Percentiles rank a stretch among this genome's conserved stretches.
These are phyloP conservation scores for Catharus ustulatus DNA, from an alignment of 2,797 vertebrate species.

Conservation along the genomic window DNA sequence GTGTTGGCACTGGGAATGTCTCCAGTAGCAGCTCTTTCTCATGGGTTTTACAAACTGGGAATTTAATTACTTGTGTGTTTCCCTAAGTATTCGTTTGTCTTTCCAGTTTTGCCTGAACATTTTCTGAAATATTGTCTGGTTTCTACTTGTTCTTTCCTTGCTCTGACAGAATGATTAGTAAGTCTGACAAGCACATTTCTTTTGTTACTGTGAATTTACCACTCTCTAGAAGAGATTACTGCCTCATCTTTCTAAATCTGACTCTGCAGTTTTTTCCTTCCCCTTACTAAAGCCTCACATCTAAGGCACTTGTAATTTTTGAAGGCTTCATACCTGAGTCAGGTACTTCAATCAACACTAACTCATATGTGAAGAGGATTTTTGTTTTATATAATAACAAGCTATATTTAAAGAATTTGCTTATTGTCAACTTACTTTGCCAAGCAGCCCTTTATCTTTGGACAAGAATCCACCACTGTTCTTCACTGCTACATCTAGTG, in stretches of 20 bases:
- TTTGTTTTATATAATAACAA: background rate
- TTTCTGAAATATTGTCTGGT: background rate
- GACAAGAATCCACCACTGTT: constrained; percentile 93
- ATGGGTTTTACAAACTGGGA: background rate
- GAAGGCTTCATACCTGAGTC: background rate
- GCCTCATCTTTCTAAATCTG: background rate
- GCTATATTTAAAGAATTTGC: background rate
- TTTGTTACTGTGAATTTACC: background rate
- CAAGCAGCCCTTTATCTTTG: constrained; percentile 95
- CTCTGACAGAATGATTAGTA: background rate
- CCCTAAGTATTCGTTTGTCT: background rate
- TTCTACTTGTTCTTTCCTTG: background rate
- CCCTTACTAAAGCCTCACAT: background rate
- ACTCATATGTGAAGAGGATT: background rate
- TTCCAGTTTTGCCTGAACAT: background rate
- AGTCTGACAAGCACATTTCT: background rate
- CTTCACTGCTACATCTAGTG: constrained; percentile 94
- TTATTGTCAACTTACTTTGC: constrained; percentile 83
- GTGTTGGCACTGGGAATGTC: background rate
- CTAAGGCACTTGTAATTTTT: background rate
- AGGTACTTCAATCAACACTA: background rate
- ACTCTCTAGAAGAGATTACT: background rate
- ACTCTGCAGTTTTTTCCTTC: background rate
- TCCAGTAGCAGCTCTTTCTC: background rate
- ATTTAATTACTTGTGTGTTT: constrained; percentile 4